A percentile compares a stretch with the other conserved stretches of the same genome.
Conservation (phyloP, 1,140 invertebrate species). For the Brachionus manjavacas region DNA sequence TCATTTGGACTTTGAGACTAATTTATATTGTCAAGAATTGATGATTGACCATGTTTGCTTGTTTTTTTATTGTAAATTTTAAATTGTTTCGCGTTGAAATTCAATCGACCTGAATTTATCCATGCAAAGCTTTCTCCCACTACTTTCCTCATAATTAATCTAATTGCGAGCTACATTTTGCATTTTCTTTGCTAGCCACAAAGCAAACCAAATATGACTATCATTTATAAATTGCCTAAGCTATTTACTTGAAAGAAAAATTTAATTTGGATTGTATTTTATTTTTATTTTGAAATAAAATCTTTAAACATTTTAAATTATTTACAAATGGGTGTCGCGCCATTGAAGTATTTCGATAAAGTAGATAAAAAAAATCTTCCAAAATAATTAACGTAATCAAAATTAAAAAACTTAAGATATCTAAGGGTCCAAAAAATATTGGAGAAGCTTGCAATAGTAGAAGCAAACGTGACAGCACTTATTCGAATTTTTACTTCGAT, state of each 20-base stretch:
- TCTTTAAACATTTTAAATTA: neutral
- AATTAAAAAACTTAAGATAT: neutral
- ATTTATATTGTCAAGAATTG: neutral
- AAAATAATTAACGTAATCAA: neutral
- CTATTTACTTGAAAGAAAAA: neutral
- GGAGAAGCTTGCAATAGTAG: neutral
- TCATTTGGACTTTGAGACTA: neutral
- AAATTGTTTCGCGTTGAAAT: neutral
- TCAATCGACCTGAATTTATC: constrained; percentile 30
- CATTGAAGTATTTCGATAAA: constrained; percentile 36
- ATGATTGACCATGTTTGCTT: neutral
- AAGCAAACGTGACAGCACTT: constrained; percentile 3
- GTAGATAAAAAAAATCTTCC: neutral
- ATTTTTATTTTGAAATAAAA: constrained; percentile 1
- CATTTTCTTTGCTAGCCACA: neutral
- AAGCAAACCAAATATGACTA: neutral
- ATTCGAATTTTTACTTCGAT: constrained; percentile 15
- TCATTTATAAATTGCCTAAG: neutral
- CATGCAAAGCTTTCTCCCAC: constrained; percentile 29
- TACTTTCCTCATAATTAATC: neutral
- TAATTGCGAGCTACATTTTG: neutral
- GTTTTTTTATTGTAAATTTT: neutral
- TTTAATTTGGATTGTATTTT: neutral
- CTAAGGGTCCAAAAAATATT: neutral
- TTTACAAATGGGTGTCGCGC: constrained; percentile 23